phyloP scores from a whole-genome alignment of 2,113 vertebrate genomes.

The Herpetotheres cachinnans region DNA sequence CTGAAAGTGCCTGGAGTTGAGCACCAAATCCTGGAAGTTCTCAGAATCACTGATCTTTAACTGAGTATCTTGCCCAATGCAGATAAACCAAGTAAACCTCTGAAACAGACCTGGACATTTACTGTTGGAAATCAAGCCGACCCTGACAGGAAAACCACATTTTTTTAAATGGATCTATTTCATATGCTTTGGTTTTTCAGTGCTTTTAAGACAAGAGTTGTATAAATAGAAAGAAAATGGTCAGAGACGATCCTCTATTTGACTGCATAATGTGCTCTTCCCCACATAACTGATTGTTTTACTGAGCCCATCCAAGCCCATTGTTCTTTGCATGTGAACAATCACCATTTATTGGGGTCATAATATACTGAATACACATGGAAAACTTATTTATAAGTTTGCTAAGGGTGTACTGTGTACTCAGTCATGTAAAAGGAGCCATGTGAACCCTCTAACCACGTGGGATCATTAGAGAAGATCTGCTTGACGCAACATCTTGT shows the following conservation, averaged over 20 bases:
- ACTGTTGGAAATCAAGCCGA: not conserved
- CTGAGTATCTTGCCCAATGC: not conserved
- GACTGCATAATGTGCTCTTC: not conserved
- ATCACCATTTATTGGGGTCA: not conserved
- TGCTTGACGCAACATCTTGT: not conserved
- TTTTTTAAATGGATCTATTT: not conserved
- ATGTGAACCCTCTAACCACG: not conserved
- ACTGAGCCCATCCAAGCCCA: not conserved
- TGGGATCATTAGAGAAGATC: not conserved
- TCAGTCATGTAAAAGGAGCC: not conserved
- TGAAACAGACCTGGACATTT: not conserved
- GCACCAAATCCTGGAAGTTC: not conserved
- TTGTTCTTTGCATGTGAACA: not conserved
- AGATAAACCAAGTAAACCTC: not conserved
- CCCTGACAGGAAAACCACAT: not conserved
- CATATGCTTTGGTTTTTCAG: not conserved
- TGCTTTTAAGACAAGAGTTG: not conserved
- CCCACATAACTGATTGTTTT: not conserved
- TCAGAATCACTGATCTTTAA: not conserved
- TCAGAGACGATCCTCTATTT: not conserved
- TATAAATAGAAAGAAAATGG: not conserved
- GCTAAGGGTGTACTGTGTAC: conserved; percentile 25
- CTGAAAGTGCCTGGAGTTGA: not conserved
- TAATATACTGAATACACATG: not conserved
- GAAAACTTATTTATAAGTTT: not conserved